Evolutionary conservation across 2,888 invertebrate species (phyloP).

Genomic region (Gymnosoma rotundatum): DNA sequence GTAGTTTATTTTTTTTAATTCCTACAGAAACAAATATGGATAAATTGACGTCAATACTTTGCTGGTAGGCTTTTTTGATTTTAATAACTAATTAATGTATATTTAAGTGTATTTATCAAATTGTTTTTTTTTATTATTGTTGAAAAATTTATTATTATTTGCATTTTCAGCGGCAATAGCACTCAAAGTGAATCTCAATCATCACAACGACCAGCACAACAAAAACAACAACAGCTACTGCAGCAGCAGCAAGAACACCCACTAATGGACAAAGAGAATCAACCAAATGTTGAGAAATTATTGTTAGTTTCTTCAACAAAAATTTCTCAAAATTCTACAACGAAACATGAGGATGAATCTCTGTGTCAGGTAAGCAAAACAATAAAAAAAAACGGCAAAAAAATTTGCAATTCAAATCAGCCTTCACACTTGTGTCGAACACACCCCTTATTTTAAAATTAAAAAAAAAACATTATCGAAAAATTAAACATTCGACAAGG

Average conservation of each 20-base stretch:
- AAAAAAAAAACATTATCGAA: too few relatives aligned
- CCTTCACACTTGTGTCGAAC: too few relatives aligned
- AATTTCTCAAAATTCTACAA: constrained; percentile 51
- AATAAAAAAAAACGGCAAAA: not conserved
- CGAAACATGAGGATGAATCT: constrained; percentile 53
- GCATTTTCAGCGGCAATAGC: constrained; percentile 62
- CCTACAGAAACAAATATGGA: constrained; percentile 46
- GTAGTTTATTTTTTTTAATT: constrained; percentile 28
- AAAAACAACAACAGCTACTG: constrained; percentile 34
- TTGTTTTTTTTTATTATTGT: not conserved
- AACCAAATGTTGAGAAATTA: constrained; percentile 54
- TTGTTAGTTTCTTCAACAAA: constrained; percentile 36
- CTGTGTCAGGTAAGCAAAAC: constrained; percentile 54
- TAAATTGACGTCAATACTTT: constrained; percentile 57
- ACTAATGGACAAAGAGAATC: constrained; percentile 67
- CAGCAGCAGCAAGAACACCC: constrained; percentile 56
- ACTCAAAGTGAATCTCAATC: constrained; percentile 60
- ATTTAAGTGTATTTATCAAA: not conserved
- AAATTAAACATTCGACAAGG: too few relatives aligned
- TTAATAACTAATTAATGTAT: not conserved
- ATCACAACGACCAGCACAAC: constrained; percentile 40
- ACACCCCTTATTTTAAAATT: too few relatives aligned
- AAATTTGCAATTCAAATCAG: not conserved
- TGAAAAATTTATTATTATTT: constrained; percentile 32
- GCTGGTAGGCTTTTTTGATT: constrained; percentile 53